A percentile compares a stretch with the other conserved stretches of the same genome.
Evolutionary conservation across 2,797 vertebrate genomes (phyloP).

Genomic region (Taenioides sp.): DNA sequence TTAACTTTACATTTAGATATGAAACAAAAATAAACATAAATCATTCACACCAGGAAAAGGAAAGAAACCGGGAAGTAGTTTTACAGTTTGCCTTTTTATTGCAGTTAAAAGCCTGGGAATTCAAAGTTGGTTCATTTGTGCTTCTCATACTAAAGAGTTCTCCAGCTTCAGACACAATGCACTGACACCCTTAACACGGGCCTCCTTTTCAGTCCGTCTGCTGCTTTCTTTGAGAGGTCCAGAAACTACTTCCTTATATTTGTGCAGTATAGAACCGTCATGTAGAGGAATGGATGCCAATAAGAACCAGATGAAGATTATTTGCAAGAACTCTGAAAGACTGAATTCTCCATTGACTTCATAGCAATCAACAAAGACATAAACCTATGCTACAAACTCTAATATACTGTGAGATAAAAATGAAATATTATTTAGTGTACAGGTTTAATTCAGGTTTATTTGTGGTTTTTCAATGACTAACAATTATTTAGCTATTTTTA

Average conservation of each 20-base stretch:
- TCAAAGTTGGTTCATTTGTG: constrained; percentile 3
- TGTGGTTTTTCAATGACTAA: too few relatives aligned
- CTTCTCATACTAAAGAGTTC: constrained; percentile 13
- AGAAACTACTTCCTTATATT: background rate
- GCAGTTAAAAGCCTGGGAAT: background rate
- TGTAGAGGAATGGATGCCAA: too few relatives aligned
- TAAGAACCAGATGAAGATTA: background rate
- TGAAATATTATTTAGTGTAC: too few relatives aligned
- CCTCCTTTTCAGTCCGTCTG: constrained; percentile 7
- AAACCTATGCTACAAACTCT: too few relatives aligned
- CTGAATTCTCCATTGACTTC: too few relatives aligned
- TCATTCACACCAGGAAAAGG: background rate
- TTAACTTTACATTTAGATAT: too few relatives aligned
- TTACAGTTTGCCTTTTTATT: background rate
- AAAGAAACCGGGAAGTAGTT: background rate
- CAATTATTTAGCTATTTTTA: too few relatives aligned
- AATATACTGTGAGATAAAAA: too few relatives aligned
- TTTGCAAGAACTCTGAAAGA: background rate
- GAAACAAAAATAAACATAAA: background rate
- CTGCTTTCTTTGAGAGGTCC: background rate
- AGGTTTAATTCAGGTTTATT: too few relatives aligned
- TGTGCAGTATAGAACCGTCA: background rate
- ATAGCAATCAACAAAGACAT: too few relatives aligned
- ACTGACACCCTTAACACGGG: background rate
- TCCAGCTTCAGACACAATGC: constrained; percentile 7